A percentile compares a stretch with the other conserved stretches of the same genome.
These are phyloP conservation scores for Catharus bicknelli DNA, from an alignment of 2,113 vertebrate species.

Conservation along the genomic window DNA sequence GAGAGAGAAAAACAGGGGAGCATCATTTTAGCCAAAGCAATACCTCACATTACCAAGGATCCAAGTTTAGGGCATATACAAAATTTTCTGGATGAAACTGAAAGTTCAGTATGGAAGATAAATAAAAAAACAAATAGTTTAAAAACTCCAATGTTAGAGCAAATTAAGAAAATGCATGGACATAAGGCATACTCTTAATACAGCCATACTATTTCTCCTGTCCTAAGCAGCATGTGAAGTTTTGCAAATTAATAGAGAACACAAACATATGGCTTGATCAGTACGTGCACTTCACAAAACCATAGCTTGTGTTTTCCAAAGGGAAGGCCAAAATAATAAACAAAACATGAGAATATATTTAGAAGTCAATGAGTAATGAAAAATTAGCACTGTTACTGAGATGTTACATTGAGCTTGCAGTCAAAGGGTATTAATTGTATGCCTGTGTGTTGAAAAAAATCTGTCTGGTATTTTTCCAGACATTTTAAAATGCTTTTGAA, in stretches of 20 bases:
- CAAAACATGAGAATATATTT: neutral
- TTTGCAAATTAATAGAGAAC: neutral
- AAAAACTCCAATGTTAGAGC: neutral
- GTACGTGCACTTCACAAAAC: neutral
- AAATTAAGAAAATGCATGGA: neutral
- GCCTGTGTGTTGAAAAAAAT: neutral
- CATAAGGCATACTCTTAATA: neutral
- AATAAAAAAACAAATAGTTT: neutral
- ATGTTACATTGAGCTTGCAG: neutral
- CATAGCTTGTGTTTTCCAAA: neutral
- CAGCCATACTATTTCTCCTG: neutral
- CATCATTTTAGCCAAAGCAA: neutral
- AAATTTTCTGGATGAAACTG: neutral
- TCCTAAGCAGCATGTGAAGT: neutral
- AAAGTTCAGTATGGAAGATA: neutral
- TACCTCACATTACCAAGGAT: neutral
- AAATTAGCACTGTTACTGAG: neutral
- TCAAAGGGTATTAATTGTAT: neutral
- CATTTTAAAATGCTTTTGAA: neutral
- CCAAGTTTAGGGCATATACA: neutral
- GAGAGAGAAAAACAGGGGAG: neutral
- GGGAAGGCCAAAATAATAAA: neutral
- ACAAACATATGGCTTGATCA: neutral
- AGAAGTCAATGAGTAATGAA: neutral
- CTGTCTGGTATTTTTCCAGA: neutral